Evolutionary conservation across 2,797 vertebrate species (phyloP), one percentile per base, ranked within the genome.

Genomic region (Zenarchopterus dispar): DNA sequence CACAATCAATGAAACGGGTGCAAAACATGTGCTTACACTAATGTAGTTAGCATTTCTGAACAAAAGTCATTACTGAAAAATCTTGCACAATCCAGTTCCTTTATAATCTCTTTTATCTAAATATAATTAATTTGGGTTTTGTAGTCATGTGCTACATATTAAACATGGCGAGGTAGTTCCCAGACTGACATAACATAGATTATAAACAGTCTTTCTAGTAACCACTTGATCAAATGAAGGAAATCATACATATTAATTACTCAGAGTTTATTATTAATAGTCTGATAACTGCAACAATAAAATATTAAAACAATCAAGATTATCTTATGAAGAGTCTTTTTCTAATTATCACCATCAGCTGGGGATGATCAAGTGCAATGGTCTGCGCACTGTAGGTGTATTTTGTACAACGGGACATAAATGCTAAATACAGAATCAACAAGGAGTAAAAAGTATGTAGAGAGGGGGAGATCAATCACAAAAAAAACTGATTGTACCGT

Each of bases 401-500:
- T 39, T 13, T 15, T 39, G 13, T 15, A 39, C 11, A 39, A 39
- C 36, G 15, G 13, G 11, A 5, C 36, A 3, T 23, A 45, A 31
- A 51, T 57, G 10, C n/a, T 62, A n/a, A 60, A 46, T 21, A 59
- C 22, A 55, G 53, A 66, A 17, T 22, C 45, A 65, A 60, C 57
- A 60, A 62, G 24, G 49, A 31, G 18, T 13, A 50, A 62, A 59
- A 46, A 15, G 59, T 47, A 22, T 43, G 36, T 5, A 42, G 8
- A 44, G 48, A 16, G 24, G 43, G 9, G 8, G 8, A 39, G 2
- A 64, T 23, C 39, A 44, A 68, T 76, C 23, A 53, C 64, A 42
- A 51, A 18, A 23, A 51, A 70, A 52, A 19, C 8, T 9, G 18
- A 19, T 80, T 84, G 88, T 85, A 99, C 97, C 98, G 72, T 99